phyloP scores from a whole-genome alignment of 2,888 invertebrate species.

The Elegia similella region DNA sequence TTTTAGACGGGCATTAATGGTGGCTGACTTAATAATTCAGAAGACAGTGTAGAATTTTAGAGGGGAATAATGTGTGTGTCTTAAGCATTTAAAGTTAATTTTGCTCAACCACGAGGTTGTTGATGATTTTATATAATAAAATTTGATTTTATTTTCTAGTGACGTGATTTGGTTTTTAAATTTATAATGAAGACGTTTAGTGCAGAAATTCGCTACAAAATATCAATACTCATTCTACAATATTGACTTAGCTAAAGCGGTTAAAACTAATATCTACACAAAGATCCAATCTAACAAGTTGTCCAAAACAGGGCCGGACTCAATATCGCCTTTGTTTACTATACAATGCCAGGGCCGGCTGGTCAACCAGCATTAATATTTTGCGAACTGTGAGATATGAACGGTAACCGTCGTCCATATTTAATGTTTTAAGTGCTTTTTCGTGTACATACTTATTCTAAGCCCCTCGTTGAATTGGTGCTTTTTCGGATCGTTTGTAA shows the following conservation, averaged over 20 bases:
- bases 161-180: too few species aligned
- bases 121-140: too few species aligned
- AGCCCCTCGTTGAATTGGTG: constrained; percentile 26
- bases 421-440: constrained; percentile 72
- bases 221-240: neutral
- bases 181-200: too few species aligned
- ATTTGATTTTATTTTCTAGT: too few species aligned
- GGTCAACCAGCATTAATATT: constrained; percentile 43
- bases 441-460: constrained; percentile 49
- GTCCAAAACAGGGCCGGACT: constrained; percentile 19
- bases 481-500: constrained; percentile 22
- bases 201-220: neutral
- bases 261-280: constrained; percentile 29
- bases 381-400: constrained; percentile 43
- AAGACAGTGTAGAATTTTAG: too few species aligned
- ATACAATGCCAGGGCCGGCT: constrained; percentile 16
- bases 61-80: too few species aligned
- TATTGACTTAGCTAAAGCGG: constrained; percentile 25
- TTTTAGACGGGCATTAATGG: too few species aligned
- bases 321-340: constrained; percentile 29
- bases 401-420: constrained; percentile 55
- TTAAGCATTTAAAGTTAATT: too few species aligned
- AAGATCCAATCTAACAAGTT: constrained; percentile 20
- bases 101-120: too few species aligned
- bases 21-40: too few species aligned